phyloP scores from a whole-genome alignment of 2,888 invertebrate species.

The Coleophora flavipennella region DNA sequence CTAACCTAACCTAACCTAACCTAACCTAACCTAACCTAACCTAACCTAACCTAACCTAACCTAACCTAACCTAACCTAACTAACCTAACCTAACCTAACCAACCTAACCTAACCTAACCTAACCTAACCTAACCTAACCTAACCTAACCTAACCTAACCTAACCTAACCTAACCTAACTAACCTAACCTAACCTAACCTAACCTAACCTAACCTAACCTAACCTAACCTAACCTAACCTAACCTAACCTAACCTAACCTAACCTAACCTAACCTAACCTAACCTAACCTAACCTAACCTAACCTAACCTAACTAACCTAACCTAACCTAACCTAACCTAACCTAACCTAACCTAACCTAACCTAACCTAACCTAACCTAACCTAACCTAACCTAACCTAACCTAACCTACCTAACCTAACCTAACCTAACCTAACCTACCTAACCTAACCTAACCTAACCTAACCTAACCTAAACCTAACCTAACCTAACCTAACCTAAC shows the following conservation, averaged over 20 bases:
- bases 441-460: conserved; percentile 8
- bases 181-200: conserved; percentile 9
- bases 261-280: conserved; percentile 10
- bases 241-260: conserved; percentile 11
- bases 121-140: conserved; percentile 18
- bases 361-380: conserved; percentile 11
- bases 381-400: conserved; percentile 12
- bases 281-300: conserved; percentile 11
- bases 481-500: too few species aligned
- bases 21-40: conserved; percentile 15
- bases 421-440: conserved; percentile 11
- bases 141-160: conserved; percentile 16
- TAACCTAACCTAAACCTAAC: conserved; percentile 10
- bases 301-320: conserved; percentile 9
- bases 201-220: conserved; percentile 10
- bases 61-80: conserved; percentile 11
- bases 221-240: conserved; percentile 11
- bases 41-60: conserved; percentile 15
- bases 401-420: conserved; percentile 12
- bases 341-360: conserved; percentile 12
- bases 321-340: conserved; percentile 10
- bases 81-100: conserved; percentile 18
- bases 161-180: conserved; percentile 11
- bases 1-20: conserved; percentile 12
- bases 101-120: conserved; percentile 20